These are phyloP conservation scores for Microhierax caerulescens DNA, from an alignment of 2,797 vertebrate species.

Conservation along the genomic window DNA sequence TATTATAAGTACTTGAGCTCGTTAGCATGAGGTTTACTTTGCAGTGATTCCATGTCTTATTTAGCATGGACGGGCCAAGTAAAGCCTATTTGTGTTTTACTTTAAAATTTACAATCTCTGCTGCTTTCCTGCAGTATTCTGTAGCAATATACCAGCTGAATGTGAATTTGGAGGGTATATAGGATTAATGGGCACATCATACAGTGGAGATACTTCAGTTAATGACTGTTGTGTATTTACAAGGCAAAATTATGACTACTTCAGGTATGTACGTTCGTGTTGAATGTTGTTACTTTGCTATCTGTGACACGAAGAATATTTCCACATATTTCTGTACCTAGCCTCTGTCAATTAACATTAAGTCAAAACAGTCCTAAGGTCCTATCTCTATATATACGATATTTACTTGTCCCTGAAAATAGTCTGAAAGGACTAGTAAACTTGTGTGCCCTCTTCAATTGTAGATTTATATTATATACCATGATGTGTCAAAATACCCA, in stretches of 20 bases:
- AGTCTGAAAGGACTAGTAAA: not conserved
- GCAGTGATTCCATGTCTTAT: not conserved
- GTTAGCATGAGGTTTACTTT: not conserved
- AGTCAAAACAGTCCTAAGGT: not conserved
- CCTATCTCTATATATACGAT: not conserved
- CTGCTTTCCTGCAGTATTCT: not conserved
- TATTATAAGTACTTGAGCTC: not conserved
- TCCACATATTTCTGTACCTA: not conserved
- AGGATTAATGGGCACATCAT: not conserved
- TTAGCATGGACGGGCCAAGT: not conserved
- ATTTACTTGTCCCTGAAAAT: not conserved
- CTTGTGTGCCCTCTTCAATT: not conserved
- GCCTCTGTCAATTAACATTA: not conserved
- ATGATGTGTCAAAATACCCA: not conserved
- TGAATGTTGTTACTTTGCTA: not conserved
- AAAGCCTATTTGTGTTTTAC: not conserved
- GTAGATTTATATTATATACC: not conserved
- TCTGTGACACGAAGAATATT: not conserved
- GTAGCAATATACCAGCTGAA: not conserved
- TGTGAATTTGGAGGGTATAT: not conserved
- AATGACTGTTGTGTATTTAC: not conserved
- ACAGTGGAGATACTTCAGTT: not conserved
- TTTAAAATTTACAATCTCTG: not conserved
- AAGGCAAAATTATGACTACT: not conserved
- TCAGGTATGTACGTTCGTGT: not conserved